These are phyloP conservation scores for Aphrophora alni DNA, from an alignment of 2,888 invertebrate genomes.

Conservation along the genomic window DNA sequence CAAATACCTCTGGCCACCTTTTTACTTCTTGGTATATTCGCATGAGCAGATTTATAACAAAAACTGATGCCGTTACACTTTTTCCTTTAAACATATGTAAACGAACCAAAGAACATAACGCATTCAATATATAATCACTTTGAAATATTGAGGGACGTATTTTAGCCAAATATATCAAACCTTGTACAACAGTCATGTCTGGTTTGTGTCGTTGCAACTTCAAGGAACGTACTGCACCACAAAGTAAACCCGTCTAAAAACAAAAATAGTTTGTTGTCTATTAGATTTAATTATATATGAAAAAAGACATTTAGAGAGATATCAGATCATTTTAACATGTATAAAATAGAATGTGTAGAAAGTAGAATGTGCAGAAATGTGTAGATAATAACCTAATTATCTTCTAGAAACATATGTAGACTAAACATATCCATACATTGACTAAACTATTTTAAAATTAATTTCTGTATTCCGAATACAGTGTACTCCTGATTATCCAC, in stretches of 20 bases:
- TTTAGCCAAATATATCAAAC: slow-evolving; percentile 81
- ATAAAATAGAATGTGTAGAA: neutral
- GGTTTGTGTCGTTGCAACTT: slow-evolving; percentile 82
- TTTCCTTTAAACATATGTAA: slow-evolving; percentile 48
- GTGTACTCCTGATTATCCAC: no score
- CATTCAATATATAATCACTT: slow-evolving; percentile 77
- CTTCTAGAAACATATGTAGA: no score
- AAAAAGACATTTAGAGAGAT: neutral
- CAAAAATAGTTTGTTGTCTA: neutral
- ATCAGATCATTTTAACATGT: neutral
- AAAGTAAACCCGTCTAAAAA: slow-evolving; percentile 73
- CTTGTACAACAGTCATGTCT: slow-evolving; percentile 75
- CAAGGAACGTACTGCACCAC: slow-evolving; percentile 84
- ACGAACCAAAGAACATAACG: slow-evolving; percentile 80
- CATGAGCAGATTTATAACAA: slow-evolving; percentile 84
- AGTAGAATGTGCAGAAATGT: neutral
- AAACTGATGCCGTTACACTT: slow-evolving; percentile 62
- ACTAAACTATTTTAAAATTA: no score
- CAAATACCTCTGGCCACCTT: slow-evolving; percentile 91
- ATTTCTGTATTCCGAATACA: no score
- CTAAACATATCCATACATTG: no score
- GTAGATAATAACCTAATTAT: no score
- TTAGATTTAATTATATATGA: neutral
- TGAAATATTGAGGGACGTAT: slow-evolving; percentile 77
- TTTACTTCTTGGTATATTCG: slow-evolving; percentile 81